Evolutionary conservation across 1,140 invertebrate species (phyloP).

Genomic region (Drosophila equinoxialis): DNA sequence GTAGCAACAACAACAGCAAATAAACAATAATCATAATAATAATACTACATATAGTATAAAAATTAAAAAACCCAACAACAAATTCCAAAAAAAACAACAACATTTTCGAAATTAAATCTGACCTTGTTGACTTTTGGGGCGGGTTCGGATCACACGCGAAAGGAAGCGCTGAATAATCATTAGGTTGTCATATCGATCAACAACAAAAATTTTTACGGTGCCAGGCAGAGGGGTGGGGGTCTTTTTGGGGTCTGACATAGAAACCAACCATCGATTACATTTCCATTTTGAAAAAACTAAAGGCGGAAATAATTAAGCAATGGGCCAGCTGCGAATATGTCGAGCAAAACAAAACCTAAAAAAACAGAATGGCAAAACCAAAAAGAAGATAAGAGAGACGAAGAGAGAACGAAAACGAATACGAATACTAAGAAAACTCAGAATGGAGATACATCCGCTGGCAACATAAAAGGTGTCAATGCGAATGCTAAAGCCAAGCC

Average conservation of each 20-base stretch:
- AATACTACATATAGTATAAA: conserved; percentile 29
- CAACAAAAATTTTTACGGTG: conserved; percentile 25
- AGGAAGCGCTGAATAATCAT: conserved; percentile 79
- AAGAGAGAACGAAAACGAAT: not conserved
- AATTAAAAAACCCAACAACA: not conserved
- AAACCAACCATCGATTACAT: conserved; percentile 65
- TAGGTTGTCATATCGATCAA: conserved; percentile 71
- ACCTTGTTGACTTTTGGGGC: conserved; percentile 64
- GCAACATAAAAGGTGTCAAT: conserved; percentile 58
- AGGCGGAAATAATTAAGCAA: conserved; percentile 63
- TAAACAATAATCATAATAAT: conserved; percentile 35
- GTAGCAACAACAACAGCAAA: conserved; percentile 46
- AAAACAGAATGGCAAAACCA: conserved; percentile 34
- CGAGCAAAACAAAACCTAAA: conserved; percentile 69
- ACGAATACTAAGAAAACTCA: not conserved
- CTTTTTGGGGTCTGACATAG: conserved; percentile 51
- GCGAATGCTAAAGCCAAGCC: conserved; percentile 50
- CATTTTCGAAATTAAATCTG: conserved; percentile 64
- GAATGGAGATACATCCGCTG: conserved; percentile 44
- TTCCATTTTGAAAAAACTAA: conserved; percentile 52
- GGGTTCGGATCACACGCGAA: conserved; percentile 59
- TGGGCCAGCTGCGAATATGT: conserved; percentile 59
- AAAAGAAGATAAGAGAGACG: not conserved
- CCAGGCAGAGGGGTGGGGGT: not conserved
- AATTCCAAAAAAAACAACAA: not conserved